Percentiles rank a stretch among this genome's conserved stretches.
phyloP scores from a whole-genome alignment of 2,888 invertebrate genomes.

The Atrina japonica region DNA sequence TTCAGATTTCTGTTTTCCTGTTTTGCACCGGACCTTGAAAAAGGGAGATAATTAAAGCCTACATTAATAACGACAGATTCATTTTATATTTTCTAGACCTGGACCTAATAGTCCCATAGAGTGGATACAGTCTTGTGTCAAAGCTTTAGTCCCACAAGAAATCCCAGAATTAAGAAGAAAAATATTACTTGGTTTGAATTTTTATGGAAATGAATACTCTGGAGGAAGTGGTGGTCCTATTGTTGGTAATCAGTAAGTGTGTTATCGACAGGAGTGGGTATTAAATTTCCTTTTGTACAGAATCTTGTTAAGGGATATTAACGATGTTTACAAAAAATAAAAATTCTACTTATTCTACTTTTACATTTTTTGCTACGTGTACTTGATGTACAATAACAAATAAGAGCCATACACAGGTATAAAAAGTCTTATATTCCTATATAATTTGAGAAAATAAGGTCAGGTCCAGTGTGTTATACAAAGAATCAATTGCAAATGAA shows the following conservation, averaged over 20 bases:
- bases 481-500: too few species aligned
- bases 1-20: too few species aligned
- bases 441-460: too few species aligned
- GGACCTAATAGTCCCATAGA: slow-evolving; percentile 94
- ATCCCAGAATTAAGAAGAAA: slow-evolving; percentile 85
- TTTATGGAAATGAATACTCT: slow-evolving; percentile 95
- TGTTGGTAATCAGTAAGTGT: slow-evolving; percentile 88
- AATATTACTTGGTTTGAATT: slow-evolving; percentile 93
- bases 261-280: too few species aligned
- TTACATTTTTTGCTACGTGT: neutral
- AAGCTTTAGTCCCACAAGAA: slow-evolving; percentile 86
- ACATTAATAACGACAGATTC: too few species aligned
- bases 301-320: neutral
- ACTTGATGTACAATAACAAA: too few species aligned
- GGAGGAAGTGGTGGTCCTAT: slow-evolving; percentile 90
- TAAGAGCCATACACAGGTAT: too few species aligned
- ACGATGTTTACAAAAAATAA: too few species aligned
- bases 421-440: too few species aligned
- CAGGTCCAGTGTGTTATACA: too few species aligned
- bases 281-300: slow-evolving; percentile 2
- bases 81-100: slow-evolving; percentile 80
- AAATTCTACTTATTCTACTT: neutral
- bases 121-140: slow-evolving; percentile 91
- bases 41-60: too few species aligned
- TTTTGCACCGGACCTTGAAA: too few species aligned